Base-by-base conservation (phyloP, 2,113 vertebrate genomes). In the Mustelus asterias region DNA sequence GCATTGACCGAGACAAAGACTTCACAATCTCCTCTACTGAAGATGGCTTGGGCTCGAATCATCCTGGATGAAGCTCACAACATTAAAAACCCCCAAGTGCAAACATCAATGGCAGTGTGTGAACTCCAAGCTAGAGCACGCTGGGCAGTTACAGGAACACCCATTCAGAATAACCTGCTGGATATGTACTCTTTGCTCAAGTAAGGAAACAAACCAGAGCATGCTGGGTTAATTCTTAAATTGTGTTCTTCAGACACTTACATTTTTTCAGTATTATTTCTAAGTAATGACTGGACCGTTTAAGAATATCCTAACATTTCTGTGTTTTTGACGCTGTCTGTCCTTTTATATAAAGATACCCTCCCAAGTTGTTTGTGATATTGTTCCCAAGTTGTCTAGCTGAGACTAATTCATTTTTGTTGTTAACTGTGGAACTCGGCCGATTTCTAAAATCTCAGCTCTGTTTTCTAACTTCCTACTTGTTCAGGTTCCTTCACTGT, bases 111-210 rank as follows among this genome's bases (percentile, higher is more conserved):
- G 96, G 99, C 99, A 0, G 98, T 98, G 90, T 99, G 99, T 97
- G 98, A 98, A 96, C 97, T 99, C 80, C 98, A 97, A 96, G 98
- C 98, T 1, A 92, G 0, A 0, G 98, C 98, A 33, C 98, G 98
- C 13, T 99, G 99, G 99, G 99, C 99, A 0, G 98, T 99, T 95
- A 99, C 99, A 0, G 99, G 99, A 3, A 99, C 99, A 0, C 99
- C 99, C 0, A 98, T 99, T 97, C 99, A 99, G 97, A 99, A 99
- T 97, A 99, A 99, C 97, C 97, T 99, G 96, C 96, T 99, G 97
- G 99, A 99, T 97, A 98, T 99, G 98, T 99, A 99, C 96, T 98
- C 99, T 0, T 97, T 99, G 96, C 97, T 99, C 54, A 99, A 98
- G 99, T 99, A 97, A 97, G 98, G 96, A 76, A 44, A 16, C 24